Base-by-base conservation (phyloP, 2,113 vertebrate genomes). In the Geococcyx californianus region DNA sequence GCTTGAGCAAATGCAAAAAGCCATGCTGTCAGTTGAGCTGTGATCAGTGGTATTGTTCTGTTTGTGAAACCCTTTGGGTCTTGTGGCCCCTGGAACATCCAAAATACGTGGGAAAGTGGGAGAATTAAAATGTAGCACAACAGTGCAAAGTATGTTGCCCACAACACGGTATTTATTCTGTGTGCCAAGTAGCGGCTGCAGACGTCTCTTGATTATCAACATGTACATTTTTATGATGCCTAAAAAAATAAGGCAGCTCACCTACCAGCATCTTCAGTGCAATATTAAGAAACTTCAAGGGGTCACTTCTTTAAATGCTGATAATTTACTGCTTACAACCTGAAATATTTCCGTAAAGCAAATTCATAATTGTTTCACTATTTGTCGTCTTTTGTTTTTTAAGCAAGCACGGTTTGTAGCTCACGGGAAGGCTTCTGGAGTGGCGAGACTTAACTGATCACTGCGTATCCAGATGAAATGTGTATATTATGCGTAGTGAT, bases 401-500 rank as follows among this genome's bases (percentile, higher is more conserved):
- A 14, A 52, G 24, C 74, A 26, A 51, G 17, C 42, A 18, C 42
- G 56, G 25, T 72, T 29, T 38, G 55, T n/a, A 59, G 16, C 76
- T 82, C 16, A 3, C 2, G 7, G 70, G 82, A 33, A 17, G 29
- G 36, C 33, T 16, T 21, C n/a, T 16, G 36, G 47, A 34, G 51
- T 4, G 13, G 29, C 0, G 5, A 14, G 13, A 20, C 31, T 13
- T 42, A 44, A 34, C 23, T 1, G 21, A 11, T 44, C 9, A 6
- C 45, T 75, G 14, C 4, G 2, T 54, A 33, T 67, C 47, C 23
- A 58, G 56, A 25, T 63, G 40, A n/a, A 6, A 23, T 49, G 34
- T 29, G 44, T 60, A 3, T 33, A 16, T 59, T 55, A 18, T n/a
- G 16, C 9, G 1, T 42, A 64, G 56, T 25, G n/a, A 13, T 85